A percentile compares a stretch with the other conserved stretches of the same genome.
phyloP scores from a whole-genome alignment of 2,888 invertebrate species.

The Drosophila yooni region DNA sequence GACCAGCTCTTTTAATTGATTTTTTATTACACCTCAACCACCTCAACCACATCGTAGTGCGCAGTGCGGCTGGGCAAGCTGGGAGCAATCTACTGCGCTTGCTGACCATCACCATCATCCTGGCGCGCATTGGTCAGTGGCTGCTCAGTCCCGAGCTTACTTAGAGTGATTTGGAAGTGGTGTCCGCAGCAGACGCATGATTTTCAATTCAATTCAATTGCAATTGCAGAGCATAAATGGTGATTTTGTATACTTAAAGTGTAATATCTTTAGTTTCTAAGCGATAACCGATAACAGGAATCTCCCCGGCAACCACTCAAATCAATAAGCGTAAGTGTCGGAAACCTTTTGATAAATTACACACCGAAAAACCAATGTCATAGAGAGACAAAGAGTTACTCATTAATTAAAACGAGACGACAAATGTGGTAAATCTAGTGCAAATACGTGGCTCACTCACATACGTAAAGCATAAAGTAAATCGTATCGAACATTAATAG shows the following conservation, averaged over 20 bases:
- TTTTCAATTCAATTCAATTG: slow-evolving; percentile 78
- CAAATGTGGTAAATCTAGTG: slow-evolving; percentile 61
- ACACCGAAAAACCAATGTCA: slow-evolving; percentile 18
- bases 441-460: slow-evolving; percentile 44
- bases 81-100: slow-evolving; percentile 66
- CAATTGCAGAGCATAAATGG: slow-evolving; percentile 78
- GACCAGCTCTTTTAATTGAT: slow-evolving; percentile 26
- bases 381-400: not conserved
- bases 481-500: slow-evolving; percentile 46
- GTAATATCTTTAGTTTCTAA: slow-evolving; percentile 75
- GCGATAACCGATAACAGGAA: slow-evolving; percentile 33
- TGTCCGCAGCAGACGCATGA: slow-evolving; percentile 25
- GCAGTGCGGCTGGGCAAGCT: slow-evolving; percentile 67
- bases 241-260: slow-evolving; percentile 79
- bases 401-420: slow-evolving; percentile 8
- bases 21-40: not conserved
- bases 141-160: slow-evolving; percentile 68
- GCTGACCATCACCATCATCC: slow-evolving; percentile 71
- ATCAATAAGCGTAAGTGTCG: slow-evolving; percentile 28
- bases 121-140: slow-evolving; percentile 78
- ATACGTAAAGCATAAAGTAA: slow-evolving; percentile 19
- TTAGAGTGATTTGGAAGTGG: slow-evolving; percentile 47
- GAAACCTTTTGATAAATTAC: not conserved
- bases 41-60: slow-evolving; percentile 60
- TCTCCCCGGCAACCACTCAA: slow-evolving; percentile 30